phyloP scores from a whole-genome alignment of 2,113 vertebrate species.

The Herpailurus yagouaroundi region DNA sequence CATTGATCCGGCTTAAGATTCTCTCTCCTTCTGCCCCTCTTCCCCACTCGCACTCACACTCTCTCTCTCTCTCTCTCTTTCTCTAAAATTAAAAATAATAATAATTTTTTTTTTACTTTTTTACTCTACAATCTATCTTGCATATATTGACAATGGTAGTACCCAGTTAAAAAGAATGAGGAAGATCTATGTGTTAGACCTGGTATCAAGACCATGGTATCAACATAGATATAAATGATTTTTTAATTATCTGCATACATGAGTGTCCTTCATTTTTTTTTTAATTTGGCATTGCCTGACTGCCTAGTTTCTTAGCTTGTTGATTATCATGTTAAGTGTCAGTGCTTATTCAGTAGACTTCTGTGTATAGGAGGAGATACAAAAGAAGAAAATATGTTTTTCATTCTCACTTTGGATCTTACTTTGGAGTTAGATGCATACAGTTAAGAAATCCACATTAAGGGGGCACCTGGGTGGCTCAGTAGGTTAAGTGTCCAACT shows the following conservation, averaged over 20 bases:
- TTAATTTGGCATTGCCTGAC: not conserved
- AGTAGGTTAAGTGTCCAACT: not conserved
- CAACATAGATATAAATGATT: not conserved
- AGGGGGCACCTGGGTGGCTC: not conserved
- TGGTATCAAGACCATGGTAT: not conserved
- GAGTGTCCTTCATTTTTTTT: not conserved
- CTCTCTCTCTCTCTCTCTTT: too few species aligned
- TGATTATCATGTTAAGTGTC: not conserved
- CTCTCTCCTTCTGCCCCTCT: too few species aligned
- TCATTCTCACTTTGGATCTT: not conserved
- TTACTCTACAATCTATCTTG: not conserved
- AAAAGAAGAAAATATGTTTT: constrained; percentile 48
- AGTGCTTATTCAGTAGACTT: not conserved
- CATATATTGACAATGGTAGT: not conserved
- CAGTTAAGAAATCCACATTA: not conserved
- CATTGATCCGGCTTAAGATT: too few species aligned
- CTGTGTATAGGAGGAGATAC: not conserved
- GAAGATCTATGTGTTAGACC: not conserved
- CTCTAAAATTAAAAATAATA: too few species aligned
- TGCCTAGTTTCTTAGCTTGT: constrained; percentile 23
- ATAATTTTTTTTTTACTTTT: not conserved
- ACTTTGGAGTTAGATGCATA: not conserved
- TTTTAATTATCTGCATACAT: constrained; percentile 25
- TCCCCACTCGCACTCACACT: too few species aligned
- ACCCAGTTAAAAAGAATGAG: constrained; percentile 3